Evolutionary conservation across 2,113 vertebrate genomes (phyloP).

Genomic region (Nematolebias whitei): DNA sequence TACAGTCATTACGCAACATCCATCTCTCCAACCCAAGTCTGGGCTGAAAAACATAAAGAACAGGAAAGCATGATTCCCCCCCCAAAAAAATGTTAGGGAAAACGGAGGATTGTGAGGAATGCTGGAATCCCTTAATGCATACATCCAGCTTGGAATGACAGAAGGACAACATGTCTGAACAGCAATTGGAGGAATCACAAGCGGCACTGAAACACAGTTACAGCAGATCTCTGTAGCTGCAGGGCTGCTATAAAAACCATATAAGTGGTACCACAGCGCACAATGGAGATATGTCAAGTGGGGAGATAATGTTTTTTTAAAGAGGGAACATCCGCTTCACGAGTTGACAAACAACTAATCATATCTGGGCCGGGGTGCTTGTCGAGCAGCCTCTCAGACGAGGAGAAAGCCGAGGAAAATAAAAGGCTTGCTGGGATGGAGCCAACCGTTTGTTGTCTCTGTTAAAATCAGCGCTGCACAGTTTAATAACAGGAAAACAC

Average conservation of each 20-base stretch:
- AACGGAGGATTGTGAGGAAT: slow-evolving; percentile 68
- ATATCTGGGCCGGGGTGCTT: slow-evolving; percentile 34
- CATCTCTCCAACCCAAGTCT: slow-evolving; percentile 63
- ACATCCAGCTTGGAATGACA: slow-evolving; percentile 63
- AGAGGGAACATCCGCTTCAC: slow-evolving; percentile 31
- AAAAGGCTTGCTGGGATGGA: slow-evolving; percentile 19
- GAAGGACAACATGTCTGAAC: slow-evolving; percentile 79
- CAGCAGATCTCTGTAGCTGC: slow-evolving; percentile 48
- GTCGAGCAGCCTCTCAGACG: slow-evolving; percentile 15
- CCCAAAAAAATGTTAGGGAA: slow-evolving; percentile 56
- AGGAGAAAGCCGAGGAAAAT: slow-evolving; percentile 15
- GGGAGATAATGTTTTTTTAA: slow-evolving; percentile 60
- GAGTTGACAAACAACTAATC: slow-evolving; percentile 36
- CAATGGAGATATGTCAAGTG: slow-evolving; percentile 60
- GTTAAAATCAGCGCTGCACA: slow-evolving; percentile 56
- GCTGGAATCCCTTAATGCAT: slow-evolving; percentile 72
- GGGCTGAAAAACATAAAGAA: slow-evolving; percentile 53
- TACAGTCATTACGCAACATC: slow-evolving; percentile 71
- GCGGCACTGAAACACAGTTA: slow-evolving; percentile 49
- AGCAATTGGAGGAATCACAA: slow-evolving; percentile 61
- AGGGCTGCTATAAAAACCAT: slow-evolving; percentile 58
- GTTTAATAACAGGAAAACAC: slow-evolving; percentile 40
- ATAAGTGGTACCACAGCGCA: slow-evolving; percentile 51
- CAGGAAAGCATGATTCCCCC: slow-evolving; percentile 53
- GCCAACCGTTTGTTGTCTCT: slow-evolving; percentile 52